A percentile compares a stretch with the other conserved stretches of the same genome.
phyloP scores from a whole-genome alignment of 2,797 vertebrate species.

The Odontamblyopus rebecca region DNA sequence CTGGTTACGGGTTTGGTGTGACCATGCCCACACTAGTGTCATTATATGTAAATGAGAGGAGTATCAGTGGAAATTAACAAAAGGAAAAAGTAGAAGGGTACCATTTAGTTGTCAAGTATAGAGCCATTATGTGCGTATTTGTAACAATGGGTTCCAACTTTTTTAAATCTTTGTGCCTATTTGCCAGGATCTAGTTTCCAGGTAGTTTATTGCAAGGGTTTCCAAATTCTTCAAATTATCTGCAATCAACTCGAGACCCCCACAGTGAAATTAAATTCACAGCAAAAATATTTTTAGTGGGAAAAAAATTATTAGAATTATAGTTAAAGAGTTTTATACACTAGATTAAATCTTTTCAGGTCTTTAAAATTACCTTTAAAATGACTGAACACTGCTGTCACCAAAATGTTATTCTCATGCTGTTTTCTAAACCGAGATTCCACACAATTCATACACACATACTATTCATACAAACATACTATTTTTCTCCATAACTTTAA shows the following conservation, averaged over 20 bases:
- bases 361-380: too few species aligned
- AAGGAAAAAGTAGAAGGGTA: neutral
- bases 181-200: neutral
- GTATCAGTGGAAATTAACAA: conserved; percentile 2
- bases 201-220: neutral
- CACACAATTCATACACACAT: too few species aligned
- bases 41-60: conserved; percentile 3
- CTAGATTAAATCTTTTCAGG: too few species aligned
- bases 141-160: neutral
- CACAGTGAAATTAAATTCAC: neutral
- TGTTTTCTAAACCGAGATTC: too few species aligned
- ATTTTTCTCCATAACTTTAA: too few species aligned
- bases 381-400: too few species aligned
- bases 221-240: neutral
- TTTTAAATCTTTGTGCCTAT: neutral
- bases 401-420: too few species aligned
- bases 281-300: neutral
- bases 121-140: neutral
- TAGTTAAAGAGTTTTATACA: too few species aligned
- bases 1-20: conserved; percentile 1
- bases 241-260: neutral
- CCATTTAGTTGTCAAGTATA: conserved; percentile 1
- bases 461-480: too few species aligned
- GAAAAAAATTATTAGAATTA: neutral
- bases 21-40: neutral